phyloP scores from a whole-genome alignment of 37 sponge, comb jelly and placozoan species.

The Hexactinellida sp. region DNA sequence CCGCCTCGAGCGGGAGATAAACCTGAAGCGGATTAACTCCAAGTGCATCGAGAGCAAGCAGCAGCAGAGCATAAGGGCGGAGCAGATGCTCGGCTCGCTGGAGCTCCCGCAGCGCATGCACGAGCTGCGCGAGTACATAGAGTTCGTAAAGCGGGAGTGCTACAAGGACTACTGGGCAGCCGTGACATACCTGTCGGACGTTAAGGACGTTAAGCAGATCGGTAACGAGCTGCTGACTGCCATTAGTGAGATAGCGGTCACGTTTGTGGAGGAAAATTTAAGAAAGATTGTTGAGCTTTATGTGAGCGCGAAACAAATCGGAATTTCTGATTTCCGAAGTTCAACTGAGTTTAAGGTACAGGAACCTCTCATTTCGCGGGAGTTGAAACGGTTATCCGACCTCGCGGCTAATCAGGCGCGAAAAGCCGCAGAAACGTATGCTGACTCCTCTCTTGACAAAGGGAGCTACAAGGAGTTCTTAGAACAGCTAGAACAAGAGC shows the following conservation, averaged over 20 bases:
- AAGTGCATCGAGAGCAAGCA: conserved; percentile 33
- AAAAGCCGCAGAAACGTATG: neutral
- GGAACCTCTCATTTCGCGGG: neutral
- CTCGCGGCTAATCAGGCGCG: neutral
- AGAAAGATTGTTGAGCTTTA: neutral
- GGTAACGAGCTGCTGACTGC: neutral
- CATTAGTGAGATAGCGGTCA: neutral
- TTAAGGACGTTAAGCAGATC: neutral
- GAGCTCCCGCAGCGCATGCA: neutral
- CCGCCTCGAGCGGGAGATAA: conserved; percentile 37
- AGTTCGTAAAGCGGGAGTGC: neutral
- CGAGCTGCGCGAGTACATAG: neutral
- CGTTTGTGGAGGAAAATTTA: neutral
- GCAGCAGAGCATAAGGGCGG: neutral
- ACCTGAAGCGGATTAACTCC: conserved; percentile 53
- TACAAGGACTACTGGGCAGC: neutral
- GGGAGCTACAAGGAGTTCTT: neutral
- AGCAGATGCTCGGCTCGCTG: neutral
- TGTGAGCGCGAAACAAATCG: neutral
- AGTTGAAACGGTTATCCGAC: neutral
- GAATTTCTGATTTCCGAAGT: neutral
- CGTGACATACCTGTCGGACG: neutral
- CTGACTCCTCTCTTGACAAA: neutral
- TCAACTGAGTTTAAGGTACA: neutral
- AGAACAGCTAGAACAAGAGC: neutral